phyloP scores from a whole-genome alignment of 2,113 vertebrate species.

The Bucco capensis region DNA sequence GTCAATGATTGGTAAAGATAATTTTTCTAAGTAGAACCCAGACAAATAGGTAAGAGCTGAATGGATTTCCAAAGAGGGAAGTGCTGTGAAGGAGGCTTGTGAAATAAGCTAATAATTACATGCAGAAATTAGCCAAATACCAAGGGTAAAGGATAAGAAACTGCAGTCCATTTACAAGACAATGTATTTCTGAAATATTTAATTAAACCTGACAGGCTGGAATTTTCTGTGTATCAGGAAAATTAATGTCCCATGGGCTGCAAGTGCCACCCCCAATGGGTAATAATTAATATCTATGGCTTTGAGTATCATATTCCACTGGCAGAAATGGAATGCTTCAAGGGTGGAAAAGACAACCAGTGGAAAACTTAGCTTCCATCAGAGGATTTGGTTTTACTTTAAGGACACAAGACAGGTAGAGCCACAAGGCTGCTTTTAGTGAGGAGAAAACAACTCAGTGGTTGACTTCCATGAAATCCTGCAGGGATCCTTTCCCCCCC shows the following conservation, averaged over 20 bases:
- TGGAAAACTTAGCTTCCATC: neutral
- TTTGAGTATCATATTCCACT: slow-evolving; percentile 46
- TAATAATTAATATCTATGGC: slow-evolving; percentile 55
- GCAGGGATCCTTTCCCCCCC: neutral
- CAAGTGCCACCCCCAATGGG: slow-evolving; percentile 32
- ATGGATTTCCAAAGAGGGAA: neutral
- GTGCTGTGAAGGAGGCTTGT: neutral
- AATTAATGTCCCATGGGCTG: slow-evolving; percentile 61
- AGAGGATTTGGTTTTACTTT: neutral
- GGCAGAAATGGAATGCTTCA: slow-evolving; percentile 1
- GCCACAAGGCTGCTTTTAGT: neutral
- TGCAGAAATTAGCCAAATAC: slow-evolving; percentile 30
- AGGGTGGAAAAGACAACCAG: slow-evolving; percentile 6
- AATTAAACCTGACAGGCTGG: slow-evolving; percentile 51
- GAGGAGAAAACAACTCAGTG: neutral
- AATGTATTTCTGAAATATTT: slow-evolving; percentile 45
- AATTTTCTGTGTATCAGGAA: slow-evolving; percentile 41
- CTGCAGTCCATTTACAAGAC: slow-evolving; percentile 31
- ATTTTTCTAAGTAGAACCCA: neutral
- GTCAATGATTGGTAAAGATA: neutral
- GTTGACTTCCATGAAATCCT: neutral
- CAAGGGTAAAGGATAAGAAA: slow-evolving; percentile 43
- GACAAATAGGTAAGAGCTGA: neutral
- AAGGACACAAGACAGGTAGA: neutral
- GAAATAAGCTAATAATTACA: slow-evolving; percentile 37